A percentile compares a stretch with the other conserved stretches of the same genome.
phyloP scores from a whole-genome alignment of 1,140 invertebrate genomes.

The Zaprionus davidi region DNA sequence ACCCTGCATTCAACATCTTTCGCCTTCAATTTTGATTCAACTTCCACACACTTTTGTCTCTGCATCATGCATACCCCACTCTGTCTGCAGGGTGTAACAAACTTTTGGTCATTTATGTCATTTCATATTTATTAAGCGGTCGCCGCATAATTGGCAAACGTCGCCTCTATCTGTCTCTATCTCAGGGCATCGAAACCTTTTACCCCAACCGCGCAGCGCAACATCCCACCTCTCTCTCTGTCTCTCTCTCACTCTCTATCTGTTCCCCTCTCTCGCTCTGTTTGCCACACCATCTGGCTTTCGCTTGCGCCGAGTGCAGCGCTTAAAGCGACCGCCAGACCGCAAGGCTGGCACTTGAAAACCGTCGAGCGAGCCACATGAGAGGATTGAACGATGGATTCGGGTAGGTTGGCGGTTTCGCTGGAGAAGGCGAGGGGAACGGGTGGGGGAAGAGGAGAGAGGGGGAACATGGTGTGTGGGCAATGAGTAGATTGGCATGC shows the following conservation, averaged over 20 bases:
- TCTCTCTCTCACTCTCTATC: too few relatives aligned
- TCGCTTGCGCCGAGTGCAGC: conserved; percentile 15
- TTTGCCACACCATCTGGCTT: too few relatives aligned
- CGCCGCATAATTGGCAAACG: conserved; percentile 73
- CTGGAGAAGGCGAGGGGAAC: background rate
- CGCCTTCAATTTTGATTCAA: too few relatives aligned
- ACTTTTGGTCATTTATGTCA: conserved; percentile 72
- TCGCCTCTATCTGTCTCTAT: conserved; percentile 21
- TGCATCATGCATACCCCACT: background rate
- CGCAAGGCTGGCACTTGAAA: conserved; percentile 33
- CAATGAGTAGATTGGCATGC: background rate
- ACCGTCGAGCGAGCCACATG: conserved; percentile 23
- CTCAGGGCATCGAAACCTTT: conserved; percentile 19
- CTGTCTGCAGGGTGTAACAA: conserved; percentile 12
- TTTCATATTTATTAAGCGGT: conserved; percentile 77
- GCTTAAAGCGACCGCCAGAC: conserved; percentile 26
- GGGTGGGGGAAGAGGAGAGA: background rate
- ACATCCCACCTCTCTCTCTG: background rate
- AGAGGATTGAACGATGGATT: conserved; percentile 1
- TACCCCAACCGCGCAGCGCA: background rate
- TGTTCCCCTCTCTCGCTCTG: background rate
- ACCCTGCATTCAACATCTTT: background rate
- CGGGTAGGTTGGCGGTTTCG: background rate
- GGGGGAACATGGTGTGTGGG: background rate
- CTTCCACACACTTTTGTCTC: too few relatives aligned